phyloP scores from a whole-genome alignment of 2,888 invertebrate genomes.

The Nasonia oneida region DNA sequence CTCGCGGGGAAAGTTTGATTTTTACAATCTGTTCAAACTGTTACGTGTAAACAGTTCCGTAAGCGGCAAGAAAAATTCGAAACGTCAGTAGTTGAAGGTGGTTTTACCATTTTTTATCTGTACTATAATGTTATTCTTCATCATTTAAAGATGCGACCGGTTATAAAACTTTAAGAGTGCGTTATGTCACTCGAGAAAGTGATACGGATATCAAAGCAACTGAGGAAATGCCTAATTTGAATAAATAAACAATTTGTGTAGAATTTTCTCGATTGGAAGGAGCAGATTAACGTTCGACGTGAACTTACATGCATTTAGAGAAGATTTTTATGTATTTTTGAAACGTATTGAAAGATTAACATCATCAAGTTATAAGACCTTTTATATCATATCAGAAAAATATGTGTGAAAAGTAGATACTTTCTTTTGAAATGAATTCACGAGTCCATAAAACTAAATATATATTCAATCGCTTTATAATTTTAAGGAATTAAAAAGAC shows the following conservation, averaged over 20 bases:
- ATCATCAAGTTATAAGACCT: too few species aligned
- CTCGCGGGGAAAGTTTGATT: conserved; percentile 32
- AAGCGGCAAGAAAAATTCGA: conserved; percentile 18
- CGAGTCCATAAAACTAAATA: too few species aligned
- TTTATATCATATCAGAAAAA: too few species aligned
- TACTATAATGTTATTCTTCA: conserved; percentile 3
- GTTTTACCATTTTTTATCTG: conserved; percentile 21
- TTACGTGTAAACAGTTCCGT: conserved; percentile 27
- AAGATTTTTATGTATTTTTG: neutral
- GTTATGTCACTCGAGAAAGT: conserved; percentile 51
- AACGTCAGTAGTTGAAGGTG: neutral
- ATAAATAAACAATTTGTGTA: conserved; percentile 16
- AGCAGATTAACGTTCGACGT: neutral
- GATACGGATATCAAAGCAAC: neutral
- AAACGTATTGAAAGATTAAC: neutral
- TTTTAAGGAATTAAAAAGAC: too few species aligned
- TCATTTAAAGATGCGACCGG: conserved; percentile 22
- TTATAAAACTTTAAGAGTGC: conserved; percentile 9
- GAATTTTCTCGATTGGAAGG: neutral
- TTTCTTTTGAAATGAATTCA: too few species aligned
- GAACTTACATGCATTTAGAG: neutral
- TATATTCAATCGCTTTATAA: too few species aligned
- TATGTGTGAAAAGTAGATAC: too few species aligned
- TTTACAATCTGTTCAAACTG: conserved; percentile 12
- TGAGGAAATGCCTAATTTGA: conserved; percentile 8